Base-by-base conservation (phyloP, 2,113 vertebrate genomes). In the Percopsis transmontana region DNA sequence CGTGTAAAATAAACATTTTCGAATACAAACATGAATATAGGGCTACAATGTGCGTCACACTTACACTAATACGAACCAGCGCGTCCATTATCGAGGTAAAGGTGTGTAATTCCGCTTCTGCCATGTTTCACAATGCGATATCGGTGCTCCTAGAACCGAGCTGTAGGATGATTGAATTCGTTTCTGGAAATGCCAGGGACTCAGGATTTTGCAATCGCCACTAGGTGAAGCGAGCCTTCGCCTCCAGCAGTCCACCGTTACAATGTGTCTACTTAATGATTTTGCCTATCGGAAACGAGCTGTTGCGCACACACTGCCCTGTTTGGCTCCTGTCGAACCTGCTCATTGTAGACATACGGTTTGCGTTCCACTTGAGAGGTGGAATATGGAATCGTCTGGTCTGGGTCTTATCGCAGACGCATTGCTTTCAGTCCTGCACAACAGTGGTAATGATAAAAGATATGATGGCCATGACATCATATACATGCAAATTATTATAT, bases 11-110 rank as follows among this genome's bases (percentile, higher is more conserved):
- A 12, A 5, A 2, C 47, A 58, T 63, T 16, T 2, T 16, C 14
- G 13, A 39, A 67, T 6, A 38, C 2, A 19, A 16, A 47, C 41
- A 70, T 56, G 58, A 56, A 12, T 45, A 23, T n/a, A n/a, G n/a
- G n/a, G n/a, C n/a, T n/a, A n/a, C n/a, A 78, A 75, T 7, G 38
- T 72, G 62, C 66, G 41, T 76, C 66, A 60, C 71, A 92, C 96
- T 97, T 81, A 96, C 95, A 87, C 92, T 97, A 67, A 97, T 94
- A 86, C 95, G 93, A 88, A 95, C 94, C 88, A 97, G 88, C 5
- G 94, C 94, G 76, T 98, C 96, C 96, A 97, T 97, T 81, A 97
- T 94, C 47, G 95, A 95, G 45, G 95, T 95, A 77, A 97, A 96
- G 61, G 92, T 94, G 85, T 96, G 93, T 72, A 97, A 82, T n/a